A percentile compares a stretch with the other conserved stretches of the same genome.
Conservation (phyloP, 2,113 vertebrate genomes). For the Marmota monax region DNA sequence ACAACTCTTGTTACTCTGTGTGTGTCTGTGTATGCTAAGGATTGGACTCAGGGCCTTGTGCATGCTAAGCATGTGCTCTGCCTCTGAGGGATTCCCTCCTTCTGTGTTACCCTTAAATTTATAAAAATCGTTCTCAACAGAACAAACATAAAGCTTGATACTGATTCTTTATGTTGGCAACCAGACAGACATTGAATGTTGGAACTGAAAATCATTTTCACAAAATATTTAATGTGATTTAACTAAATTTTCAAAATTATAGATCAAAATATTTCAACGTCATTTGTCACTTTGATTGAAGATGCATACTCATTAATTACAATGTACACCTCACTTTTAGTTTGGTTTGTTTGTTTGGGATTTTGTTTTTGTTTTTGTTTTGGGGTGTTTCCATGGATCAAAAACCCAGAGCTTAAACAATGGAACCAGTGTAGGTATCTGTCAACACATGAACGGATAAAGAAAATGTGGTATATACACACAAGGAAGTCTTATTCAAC, state of each 20-base stretch:
- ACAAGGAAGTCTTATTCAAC: no score
- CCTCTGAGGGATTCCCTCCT: background rate
- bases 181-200: background rate
- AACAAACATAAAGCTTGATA: background rate
- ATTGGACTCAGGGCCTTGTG: background rate
- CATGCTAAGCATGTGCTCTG: background rate
- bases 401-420: no score
- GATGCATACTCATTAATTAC: conserved; percentile 4
- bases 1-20: background rate
- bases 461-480: no score
- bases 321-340: background rate
- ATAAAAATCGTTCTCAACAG: background rate
- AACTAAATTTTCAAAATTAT: conserved; percentile 20
- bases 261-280: background rate
- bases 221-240: background rate
- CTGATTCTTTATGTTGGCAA: background rate
- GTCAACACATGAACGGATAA: no score
- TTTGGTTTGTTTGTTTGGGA: no score
- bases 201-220: background rate
- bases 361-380: no score
- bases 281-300: background rate
- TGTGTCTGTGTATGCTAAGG: background rate
- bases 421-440: no score
- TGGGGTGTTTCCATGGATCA: no score
- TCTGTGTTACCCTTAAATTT: background rate